Evolutionary conservation across 2,797 vertebrate genomes (phyloP), one percentile per base, ranked within the genome.

Genomic region (Oreortyx pictus): DNA sequence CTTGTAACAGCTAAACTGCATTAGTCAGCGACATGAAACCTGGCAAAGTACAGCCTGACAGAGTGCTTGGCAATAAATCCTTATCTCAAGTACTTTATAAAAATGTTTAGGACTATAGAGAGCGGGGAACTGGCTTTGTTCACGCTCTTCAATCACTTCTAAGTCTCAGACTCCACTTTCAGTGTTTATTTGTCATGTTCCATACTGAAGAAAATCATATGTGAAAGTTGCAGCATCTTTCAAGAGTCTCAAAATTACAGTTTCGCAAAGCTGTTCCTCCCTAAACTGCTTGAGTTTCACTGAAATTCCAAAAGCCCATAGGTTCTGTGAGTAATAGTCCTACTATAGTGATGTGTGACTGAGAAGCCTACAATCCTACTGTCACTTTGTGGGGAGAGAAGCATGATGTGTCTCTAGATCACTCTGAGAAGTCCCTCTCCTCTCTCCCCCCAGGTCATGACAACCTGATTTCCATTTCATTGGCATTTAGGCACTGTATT

Each of bases 181-280:
- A 27, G 31, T 9, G 49, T 16, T 18, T 1, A 22, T 54, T 14
- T 7, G 17, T 37, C 7, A 3, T 22, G 54, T 7, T 6, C 4
- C 9, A 1, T 0, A 4, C 0, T 1, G 35, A 44, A 3, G 39
- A 43, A 39, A 80, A 33, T 2, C 49, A 5, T 0, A 4, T 0
- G 0, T 2, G 56, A 18, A 59, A 47, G 19, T 1, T 17, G 17
- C 46, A 47, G n/a, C 2, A 2, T 6, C 15, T 43, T 4, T 49
- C 9, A n/a, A 39, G 59, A 49, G 31, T 3, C 37, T 70, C 22
- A 4, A 17, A 54, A 71, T 54, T 64, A 24, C 31, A 20, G 35
- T 13, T 91, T 14, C 49, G 43, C 7, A 47, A 31, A 90, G 46
- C 25, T 6, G 5, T 19, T 24, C 18, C 27, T 31, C 43, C 18